Evolutionary conservation across 2,113 vertebrate genomes (phyloP), one percentile per base, ranked within the genome.

Genomic region (Ptilorrhoa leucosticta): DNA sequence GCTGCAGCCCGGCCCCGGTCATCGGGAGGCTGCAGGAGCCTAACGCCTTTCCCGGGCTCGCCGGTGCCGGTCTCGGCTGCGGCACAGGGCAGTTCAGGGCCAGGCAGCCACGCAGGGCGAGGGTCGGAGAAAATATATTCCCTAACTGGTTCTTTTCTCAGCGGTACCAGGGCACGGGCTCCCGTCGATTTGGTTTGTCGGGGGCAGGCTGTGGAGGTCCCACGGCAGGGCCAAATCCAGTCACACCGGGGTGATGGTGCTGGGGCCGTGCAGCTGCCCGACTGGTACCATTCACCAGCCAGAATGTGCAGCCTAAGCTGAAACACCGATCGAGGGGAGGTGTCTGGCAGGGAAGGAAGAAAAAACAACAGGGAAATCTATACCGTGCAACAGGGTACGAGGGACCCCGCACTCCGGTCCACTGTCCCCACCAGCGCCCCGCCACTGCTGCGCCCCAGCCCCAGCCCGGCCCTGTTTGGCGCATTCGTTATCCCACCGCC

Each of bases 381-480:
- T 50, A 27, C 28, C 11, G 8, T 61, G 45, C 12, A 10, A 15
- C 22, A 6, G 45, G 44, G 7, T 9, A 4, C 4, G 16, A 70
- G 54, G 33, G 23, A 31, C 16, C 0, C 63, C 4, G 35, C 48
- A 7, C 30, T 11, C 31, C 18, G 8, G 24, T 54, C 30, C 54
- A 19, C 65, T 10, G 44, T 26, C 51, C 39, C 69, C 61, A 24
- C 8, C 22, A 37, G 28, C 6, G n/a, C 65, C 48, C 53, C 3
- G 19, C 18, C 6, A 8, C 27, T 5, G 20, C 78, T 17, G 37
- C 1, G 27, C 10, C 4, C 5, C 54, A 7, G n/a, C 66, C 56
- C 3, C 5, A 26, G 2, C 8, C 17, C 4, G 15, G 50, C 39
- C 61, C 71, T 15, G 30, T 7, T 60, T 0, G 33, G 7, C 19